Evolutionary conservation across 2,797 vertebrate species (phyloP).

Genomic region (Diceros bicornis): DNA sequence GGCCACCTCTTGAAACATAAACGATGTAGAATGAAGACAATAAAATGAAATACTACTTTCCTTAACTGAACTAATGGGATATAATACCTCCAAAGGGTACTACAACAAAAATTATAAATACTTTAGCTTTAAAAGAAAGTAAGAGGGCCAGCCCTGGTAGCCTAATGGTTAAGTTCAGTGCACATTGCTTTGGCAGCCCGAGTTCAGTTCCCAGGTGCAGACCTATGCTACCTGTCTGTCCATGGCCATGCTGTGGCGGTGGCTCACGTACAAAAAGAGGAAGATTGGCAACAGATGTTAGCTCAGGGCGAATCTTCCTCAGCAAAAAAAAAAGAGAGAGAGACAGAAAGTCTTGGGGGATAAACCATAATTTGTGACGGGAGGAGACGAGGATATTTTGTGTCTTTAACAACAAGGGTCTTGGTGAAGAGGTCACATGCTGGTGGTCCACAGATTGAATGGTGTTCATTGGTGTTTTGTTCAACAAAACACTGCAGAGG

Average conservation of each 20-base stretch:
- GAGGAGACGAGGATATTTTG: neutral
- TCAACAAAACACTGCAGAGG: neutral
- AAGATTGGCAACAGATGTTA: no score
- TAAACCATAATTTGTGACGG: neutral
- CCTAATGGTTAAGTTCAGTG: no score
- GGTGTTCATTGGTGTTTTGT: no score
- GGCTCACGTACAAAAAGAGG: no score
- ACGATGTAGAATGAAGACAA: neutral
- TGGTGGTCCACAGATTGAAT: neutral
- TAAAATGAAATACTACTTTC: neutral
- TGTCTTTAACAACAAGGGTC: neutral
- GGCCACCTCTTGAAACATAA: neutral
- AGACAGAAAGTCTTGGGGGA: neutral
- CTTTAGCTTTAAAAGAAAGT: neutral
- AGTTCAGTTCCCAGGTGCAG: no score
- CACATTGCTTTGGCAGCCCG: rapidly evolving
- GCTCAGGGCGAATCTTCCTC: no score
- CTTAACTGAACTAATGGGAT: neutral
- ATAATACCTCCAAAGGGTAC: neutral
- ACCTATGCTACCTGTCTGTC: no score
- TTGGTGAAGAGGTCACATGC: neutral
- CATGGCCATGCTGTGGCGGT: no score
- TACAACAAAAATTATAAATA: neutral
- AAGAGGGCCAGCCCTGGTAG: neutral
- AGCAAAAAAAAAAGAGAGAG: neutral